Base-by-base conservation (phyloP, 2,113 vertebrate genomes). In the Pachyramphus minor region DNA sequence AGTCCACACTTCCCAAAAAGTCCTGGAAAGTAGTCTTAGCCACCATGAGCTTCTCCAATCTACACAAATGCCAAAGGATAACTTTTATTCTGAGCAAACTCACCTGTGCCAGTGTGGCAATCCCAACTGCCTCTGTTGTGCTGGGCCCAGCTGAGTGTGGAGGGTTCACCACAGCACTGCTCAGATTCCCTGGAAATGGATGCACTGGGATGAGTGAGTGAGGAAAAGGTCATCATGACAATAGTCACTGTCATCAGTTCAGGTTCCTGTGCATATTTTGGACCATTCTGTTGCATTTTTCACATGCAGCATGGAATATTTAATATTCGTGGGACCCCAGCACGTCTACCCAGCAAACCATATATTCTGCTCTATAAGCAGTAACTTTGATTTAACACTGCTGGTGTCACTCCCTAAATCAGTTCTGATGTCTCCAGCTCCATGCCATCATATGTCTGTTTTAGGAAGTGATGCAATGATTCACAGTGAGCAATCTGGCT, bases 341-440 rank as follows among this genome's bases (percentile, higher is more conserved):
- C 24, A 62, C 33, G 33, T 59, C 81, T 92, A 69, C 87, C 94
- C 73, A 95, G 93, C 74, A 41, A 80, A 80, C 53, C 24, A 60
- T 75, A 45, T 56, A 79, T 88, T 78, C 78, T 90, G 50, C 60
- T 82, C 44, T 17, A 10, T 17, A 55, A 74, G 71, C 79, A 95
- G 87, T 80, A 95, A 58, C 78, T 96, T 84, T 67, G 60, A 93
- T 84, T 96, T 94, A 94, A 89, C 27, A 23, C 37, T 87, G 84
- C 66, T 55, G 45, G 59, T 44, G 76, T 74, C 77, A n/a, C 30
- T 88, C 42, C 73, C 89, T 95, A 96, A 97, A 92, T 96, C 95
- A 96, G 90, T 37, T 58, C 31, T 9, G 5, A 59, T 44, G 78
- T 69, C 42, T 93, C 87, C 64, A 90, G 33, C 71, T 66, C 83